Conservation (phyloP, 2,797 vertebrate species). For the Moxostoma hubbsi region DNA sequence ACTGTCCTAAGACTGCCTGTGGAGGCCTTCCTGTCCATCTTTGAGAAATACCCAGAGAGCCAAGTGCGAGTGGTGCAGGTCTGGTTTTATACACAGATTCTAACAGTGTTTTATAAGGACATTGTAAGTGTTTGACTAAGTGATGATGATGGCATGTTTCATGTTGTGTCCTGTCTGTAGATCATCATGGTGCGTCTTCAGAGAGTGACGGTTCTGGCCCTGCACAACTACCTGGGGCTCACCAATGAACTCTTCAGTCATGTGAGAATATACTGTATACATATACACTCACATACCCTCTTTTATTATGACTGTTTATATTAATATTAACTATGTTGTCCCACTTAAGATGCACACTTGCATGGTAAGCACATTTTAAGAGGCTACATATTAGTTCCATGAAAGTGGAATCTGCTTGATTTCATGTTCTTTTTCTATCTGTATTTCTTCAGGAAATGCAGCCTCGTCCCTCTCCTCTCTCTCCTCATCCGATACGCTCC, state of each 20-base stretch:
- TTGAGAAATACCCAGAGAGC: conserved; percentile 95
- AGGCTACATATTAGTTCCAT: not conserved
- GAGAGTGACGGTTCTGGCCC: conserved; percentile 92
- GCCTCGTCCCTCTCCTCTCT: conserved; percentile 81
- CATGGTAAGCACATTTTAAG: not conserved
- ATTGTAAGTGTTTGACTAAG: not conserved
- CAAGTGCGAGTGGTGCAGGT: conserved; percentile 95
- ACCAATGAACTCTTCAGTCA: conserved; percentile 97
- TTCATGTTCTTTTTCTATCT: not conserved
- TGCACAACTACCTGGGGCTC: conserved; percentile 96
- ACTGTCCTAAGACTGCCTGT: conserved; percentile 90
- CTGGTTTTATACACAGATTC: conserved; percentile 36
- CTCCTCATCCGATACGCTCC: conserved; percentile 82
- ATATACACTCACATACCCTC: conserved; percentile 14
- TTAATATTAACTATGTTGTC: not conserved
- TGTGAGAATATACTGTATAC: conserved; percentile 73
- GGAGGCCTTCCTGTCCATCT: conserved; percentile 91
- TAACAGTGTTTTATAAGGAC: not conserved
- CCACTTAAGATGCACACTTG: no score
- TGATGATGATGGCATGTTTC: not conserved
- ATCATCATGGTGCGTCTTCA: conserved; percentile 98
- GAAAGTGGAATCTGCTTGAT: no score
- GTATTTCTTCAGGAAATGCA: conserved; percentile 83
- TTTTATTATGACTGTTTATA: not conserved
- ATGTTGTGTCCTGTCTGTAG: conserved; percentile 68